Evolutionary conservation across 2,113 vertebrate species (phyloP).

Genomic region (Podarcis cretensis): DNA sequence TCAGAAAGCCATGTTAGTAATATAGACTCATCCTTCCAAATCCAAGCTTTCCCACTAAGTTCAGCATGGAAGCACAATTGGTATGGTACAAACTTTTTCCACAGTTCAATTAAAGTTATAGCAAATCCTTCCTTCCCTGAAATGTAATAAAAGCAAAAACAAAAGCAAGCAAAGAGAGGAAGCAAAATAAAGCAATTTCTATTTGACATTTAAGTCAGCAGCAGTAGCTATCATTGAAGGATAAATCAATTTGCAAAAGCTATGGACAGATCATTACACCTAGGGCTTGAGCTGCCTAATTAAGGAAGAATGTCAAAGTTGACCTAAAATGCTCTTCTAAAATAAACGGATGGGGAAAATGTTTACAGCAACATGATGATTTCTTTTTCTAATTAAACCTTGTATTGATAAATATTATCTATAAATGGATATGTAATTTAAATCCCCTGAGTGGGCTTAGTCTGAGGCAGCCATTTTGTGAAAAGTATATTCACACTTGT

Average conservation of each 20-base stretch:
- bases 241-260: slow-evolving; percentile 41
- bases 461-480: slow-evolving; percentile 12
- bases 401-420: slow-evolving; percentile 25
- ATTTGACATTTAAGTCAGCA: slow-evolving; percentile 37
- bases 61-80: neutral
- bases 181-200: slow-evolving; percentile 48
- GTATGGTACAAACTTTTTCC: slow-evolving; percentile 5
- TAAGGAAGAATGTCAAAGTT: slow-evolving; percentile 40
- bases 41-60: neutral
- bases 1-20: neutral
- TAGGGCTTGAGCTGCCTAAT: slow-evolving; percentile 34
- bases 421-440: slow-evolving; percentile 36
- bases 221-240: slow-evolving; percentile 33
- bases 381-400: slow-evolving; percentile 23
- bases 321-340: slow-evolving; percentile 30
- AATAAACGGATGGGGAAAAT: slow-evolving; percentile 14
- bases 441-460: neutral
- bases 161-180: slow-evolving; percentile 4
- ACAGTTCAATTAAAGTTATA: slow-evolving; percentile 23
- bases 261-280: slow-evolving; percentile 42
- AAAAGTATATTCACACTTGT: slow-evolving; percentile 18
- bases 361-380: slow-evolving; percentile 30
- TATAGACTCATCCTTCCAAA: neutral
- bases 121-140: slow-evolving; percentile 31
- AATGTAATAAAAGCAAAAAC: slow-evolving; percentile 23